Base-by-base conservation (phyloP, 2,888 invertebrate genomes). In the Leptura quadrifasciata region DNA sequence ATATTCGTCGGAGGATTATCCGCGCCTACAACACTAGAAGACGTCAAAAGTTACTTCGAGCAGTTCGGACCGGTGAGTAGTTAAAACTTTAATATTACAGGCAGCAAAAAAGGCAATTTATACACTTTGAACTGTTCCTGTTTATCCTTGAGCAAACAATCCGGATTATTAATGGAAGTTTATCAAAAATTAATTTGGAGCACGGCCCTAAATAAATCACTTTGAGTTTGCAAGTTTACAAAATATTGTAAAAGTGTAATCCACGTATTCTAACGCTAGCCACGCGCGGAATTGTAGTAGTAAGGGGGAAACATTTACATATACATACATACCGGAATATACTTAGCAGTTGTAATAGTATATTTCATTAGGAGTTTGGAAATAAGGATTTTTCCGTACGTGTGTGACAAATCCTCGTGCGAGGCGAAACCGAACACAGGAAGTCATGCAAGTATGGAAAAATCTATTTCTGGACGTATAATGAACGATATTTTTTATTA, bases 1-100 rank as follows among this genome's bases (percentile, higher is more conserved):
- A 98, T 99, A 92, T 99, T 99, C 93, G 98, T 99, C 90, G 99
- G 99, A 88, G 99, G 99, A 89, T 94, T 99, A 88, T 99, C 99
- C 88, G 98, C 99, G 89, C 97, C 98, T 89, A 99, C 99, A 90
- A 99, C 99, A 89, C 94, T 99, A 90, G 99, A 99, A 92, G 99
- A 99, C 91, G 98, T 99, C 90, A 99, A 98, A 94, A 97, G 96
- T 92, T 99, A 99, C 92, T 99, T 99, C 92, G 98, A 98, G 92
- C 98, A 98, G 91, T 99, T 98, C 91, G 99, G 99, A 91, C 97
- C 98, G 96, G 99, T 99, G 91, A 96, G 97, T 93, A 58, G 8
- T 57, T 57, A 69, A 55, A 64, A 64, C 27, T 64, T 39, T 67
- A n/a, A 54, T 39, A 15, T 47, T 52, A 54, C 17, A 12, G 17